Base-by-base conservation (phyloP, 2,113 vertebrate species). In the Colossoma macropomum region DNA sequence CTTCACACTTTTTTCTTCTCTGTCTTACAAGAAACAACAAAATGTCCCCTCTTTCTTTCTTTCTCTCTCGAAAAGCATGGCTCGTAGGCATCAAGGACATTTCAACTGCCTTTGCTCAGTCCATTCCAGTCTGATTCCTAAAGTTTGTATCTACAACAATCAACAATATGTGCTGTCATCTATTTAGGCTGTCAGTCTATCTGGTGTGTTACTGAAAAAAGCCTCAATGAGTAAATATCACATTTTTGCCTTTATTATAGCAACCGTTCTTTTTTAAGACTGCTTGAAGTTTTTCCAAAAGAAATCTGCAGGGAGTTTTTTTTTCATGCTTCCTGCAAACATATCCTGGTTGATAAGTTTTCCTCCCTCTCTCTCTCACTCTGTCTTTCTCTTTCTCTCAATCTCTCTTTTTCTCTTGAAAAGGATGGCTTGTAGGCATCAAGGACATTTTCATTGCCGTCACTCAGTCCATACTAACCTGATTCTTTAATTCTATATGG, bases 31-130 rank as follows among this genome's bases (percentile, higher is more conserved):
- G 1, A 11, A 45, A 9, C 9, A 9, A 1, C 41, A 45, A 9
- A 6, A 45, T 45, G 4, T 45, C 41, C 41, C 10, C 28, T 68
- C 65, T 19, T 5, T 68, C 50, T 56, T 8, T 59, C 16, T 23
- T 21, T 59, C 21, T 21, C 21, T 59, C 23, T 23, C 7, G 21
- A 71, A 80, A 48, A 28, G 4, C 69, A 80, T 72, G 68, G 59
- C 79, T 71, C 68, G 34, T 11, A 27, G 16, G 34, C 13, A 45
- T 30, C n/a, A 62, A 80, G 79, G 79, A 60, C 68, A 72, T 45
- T 48, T 60, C 16, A 1, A 19, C 19, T 45, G 9, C 45, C 32
- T 45, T 72, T 32, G 11, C 28, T 80, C n/a, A 41, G 13, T 19
- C 34, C n/a, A 60, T 72, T 80, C 19, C 2, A 13, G 60, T 17